A percentile compares a stretch with the other conserved stretches of the same genome.
Evolutionary conservation across 2,888 invertebrate species (phyloP).

Genomic region (Cantharis rustica): DNA sequence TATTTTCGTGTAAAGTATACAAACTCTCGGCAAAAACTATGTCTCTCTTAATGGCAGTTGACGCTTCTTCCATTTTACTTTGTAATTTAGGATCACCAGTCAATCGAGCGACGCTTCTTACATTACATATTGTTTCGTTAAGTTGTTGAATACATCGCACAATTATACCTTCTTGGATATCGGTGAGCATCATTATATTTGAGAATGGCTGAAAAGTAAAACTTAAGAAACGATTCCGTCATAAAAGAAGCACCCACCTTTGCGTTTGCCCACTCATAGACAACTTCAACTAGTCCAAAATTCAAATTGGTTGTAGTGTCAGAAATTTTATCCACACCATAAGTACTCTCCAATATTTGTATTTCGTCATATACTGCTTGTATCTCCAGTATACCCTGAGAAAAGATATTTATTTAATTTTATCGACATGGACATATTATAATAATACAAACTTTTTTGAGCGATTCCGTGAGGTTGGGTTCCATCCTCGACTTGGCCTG

Average conservation of each 20-base stretch:
- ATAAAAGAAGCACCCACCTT: constrained; percentile 60
- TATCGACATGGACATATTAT: too few species aligned
- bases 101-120: constrained; percentile 89
- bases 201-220: constrained; percentile 74
- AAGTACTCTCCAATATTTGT: constrained; percentile 66
- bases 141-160: constrained; percentile 96
- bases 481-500: constrained; percentile 72
- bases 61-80: constrained; percentile 95
- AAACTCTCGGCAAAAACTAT: constrained; percentile 98
- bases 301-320: constrained; percentile 71
- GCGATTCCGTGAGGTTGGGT: constrained; percentile 63
- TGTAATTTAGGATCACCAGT: constrained; percentile 92
- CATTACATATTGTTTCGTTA: constrained; percentile 87
- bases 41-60: constrained; percentile 90
- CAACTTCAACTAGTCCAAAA: constrained; percentile 91
- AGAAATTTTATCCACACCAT: constrained; percentile 59
- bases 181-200: constrained; percentile 89
- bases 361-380: constrained; percentile 71
- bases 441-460: constrained; percentile 58
- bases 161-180: constrained; percentile 97
- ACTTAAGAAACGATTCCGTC: not conserved
- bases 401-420: not conserved
- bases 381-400: constrained; percentile 73
- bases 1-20: constrained; percentile 65
- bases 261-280: constrained; percentile 94